A percentile compares a stretch with the other conserved stretches of the same genome.
Evolutionary conservation across 2,888 invertebrate genomes (phyloP).

Genomic region (Julus scandinavius): DNA sequence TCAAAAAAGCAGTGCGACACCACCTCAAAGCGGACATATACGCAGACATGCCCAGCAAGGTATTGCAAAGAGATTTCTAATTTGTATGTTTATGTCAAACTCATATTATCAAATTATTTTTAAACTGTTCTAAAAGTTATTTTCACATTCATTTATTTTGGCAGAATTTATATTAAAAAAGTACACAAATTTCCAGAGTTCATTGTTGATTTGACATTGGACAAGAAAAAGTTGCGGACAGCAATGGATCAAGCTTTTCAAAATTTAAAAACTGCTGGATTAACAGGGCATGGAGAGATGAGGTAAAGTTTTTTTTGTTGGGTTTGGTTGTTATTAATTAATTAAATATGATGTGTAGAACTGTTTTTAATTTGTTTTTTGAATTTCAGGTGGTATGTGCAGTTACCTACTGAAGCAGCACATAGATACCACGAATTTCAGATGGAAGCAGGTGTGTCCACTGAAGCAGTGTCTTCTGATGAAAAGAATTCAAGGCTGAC

Average conservation of each 20-base stretch:
- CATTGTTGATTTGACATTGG: slow-evolving; percentile 62
- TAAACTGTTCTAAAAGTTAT: not conserved
- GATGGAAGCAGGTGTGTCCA: not conserved
- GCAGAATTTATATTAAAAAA: slow-evolving; percentile 66
- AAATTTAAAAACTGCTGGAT: slow-evolving; percentile 62
- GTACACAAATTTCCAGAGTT: slow-evolving; percentile 65
- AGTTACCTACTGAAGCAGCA: slow-evolving; percentile 65
- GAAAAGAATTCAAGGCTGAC: slow-evolving; percentile 57
- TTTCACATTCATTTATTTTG: slow-evolving; percentile 54
- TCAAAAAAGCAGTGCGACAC: slow-evolving; percentile 60
- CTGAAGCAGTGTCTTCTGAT: not conserved
- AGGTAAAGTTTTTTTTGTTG: slow-evolving; percentile 60
- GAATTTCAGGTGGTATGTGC: slow-evolving; percentile 64
- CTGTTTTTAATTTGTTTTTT: not conserved
- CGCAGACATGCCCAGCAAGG: slow-evolving; percentile 66
- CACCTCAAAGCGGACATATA: slow-evolving; percentile 61
- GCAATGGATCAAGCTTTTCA: slow-evolving; percentile 66
- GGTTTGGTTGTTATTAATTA: not conserved
- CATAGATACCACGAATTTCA: slow-evolving; percentile 64
- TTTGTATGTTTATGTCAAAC: not conserved
- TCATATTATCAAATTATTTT: not conserved
- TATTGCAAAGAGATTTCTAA: slow-evolving; percentile 57
- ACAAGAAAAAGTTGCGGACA: slow-evolving; percentile 64
- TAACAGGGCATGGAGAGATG: slow-evolving; percentile 63
- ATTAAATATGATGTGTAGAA: not conserved